These are phyloP conservation scores for Apocrypta bakeri DNA, from an alignment of 1,140 invertebrate species.

Conservation along the genomic window DNA sequence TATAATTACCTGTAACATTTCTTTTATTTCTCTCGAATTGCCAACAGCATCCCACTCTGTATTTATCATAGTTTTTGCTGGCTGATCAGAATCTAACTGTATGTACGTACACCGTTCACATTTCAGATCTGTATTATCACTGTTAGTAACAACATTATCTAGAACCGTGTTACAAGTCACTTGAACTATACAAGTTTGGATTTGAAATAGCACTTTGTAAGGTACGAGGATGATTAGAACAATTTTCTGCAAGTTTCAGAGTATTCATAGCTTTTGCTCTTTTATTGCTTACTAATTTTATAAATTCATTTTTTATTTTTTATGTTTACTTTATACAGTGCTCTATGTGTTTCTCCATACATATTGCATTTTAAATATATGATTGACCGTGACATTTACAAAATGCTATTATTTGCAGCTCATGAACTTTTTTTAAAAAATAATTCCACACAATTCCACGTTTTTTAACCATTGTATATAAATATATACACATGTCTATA, in stretches of 20 bases:
- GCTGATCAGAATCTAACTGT: conserved; percentile 28
- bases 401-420: conserved; percentile 64
- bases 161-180: not conserved
- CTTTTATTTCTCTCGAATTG: not conserved
- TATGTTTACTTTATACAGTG: conserved; percentile 64
- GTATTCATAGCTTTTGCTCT: conserved; percentile 59
- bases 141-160: not conserved
- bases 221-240: conserved; percentile 46
- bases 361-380: conserved; percentile 67
- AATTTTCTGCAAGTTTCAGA: conserved; percentile 43
- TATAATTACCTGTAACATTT: conserved; percentile 52
- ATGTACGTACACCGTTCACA: conserved; percentile 29
- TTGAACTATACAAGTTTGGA: not conserved
- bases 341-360: conserved; percentile 66
- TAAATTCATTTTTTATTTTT: conserved; percentile 62
- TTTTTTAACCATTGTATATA: conserved; percentile 64
- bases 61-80: conserved; percentile 12
- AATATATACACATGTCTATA: too few species aligned
- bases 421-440: conserved; percentile 66
- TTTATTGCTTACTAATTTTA: conserved; percentile 61
- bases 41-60: conserved; percentile 48
- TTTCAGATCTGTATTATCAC: not conserved
- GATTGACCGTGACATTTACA: conserved; percentile 68
- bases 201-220: not conserved
- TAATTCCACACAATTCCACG: conserved; percentile 67